These are phyloP conservation scores for Paedocypris sp. DNA, from an alignment of 2,113 vertebrate species.

Conservation along the genomic window DNA sequence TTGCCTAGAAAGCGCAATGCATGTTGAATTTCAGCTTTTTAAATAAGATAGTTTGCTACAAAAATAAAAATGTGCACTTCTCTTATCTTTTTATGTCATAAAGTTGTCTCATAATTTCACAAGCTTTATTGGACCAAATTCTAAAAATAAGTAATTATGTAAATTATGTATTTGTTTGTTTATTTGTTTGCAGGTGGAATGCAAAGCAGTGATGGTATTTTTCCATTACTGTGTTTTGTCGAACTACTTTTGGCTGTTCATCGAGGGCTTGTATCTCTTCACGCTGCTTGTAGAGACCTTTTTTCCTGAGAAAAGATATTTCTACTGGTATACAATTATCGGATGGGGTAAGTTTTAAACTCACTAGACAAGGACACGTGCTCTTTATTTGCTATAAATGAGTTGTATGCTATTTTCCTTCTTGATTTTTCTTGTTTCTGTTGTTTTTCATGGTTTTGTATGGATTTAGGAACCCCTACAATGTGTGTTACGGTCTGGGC, in stretches of 20 bases:
- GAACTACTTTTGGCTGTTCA: constrained; percentile 99
- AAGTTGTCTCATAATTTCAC: not conserved
- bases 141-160: not conserved
- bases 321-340: constrained; percentile 84
- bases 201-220: constrained; percentile 94
- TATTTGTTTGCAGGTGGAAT: constrained; percentile 69
- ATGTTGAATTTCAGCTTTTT: not conserved
- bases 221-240: constrained; percentile 98
- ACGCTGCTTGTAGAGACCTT: constrained; percentile 94
- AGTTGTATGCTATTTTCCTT: not conserved
- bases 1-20: not conserved
- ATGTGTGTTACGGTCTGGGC: constrained; percentile 93
- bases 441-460: not conserved
- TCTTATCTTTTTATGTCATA: not conserved
- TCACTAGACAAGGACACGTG: not conserved
- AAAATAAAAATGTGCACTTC: not conserved
- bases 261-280: constrained; percentile 94
- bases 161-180: not conserved
- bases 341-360: constrained; percentile 60
- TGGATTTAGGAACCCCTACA: constrained; percentile 81
- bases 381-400: not conserved
- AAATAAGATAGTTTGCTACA: not conserved
- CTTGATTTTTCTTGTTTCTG: not conserved
- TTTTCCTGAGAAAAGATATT: constrained; percentile 92
- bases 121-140: not conserved